Conservation (phyloP, 2,888 invertebrate species). For the Tenthredo amoena region DNA sequence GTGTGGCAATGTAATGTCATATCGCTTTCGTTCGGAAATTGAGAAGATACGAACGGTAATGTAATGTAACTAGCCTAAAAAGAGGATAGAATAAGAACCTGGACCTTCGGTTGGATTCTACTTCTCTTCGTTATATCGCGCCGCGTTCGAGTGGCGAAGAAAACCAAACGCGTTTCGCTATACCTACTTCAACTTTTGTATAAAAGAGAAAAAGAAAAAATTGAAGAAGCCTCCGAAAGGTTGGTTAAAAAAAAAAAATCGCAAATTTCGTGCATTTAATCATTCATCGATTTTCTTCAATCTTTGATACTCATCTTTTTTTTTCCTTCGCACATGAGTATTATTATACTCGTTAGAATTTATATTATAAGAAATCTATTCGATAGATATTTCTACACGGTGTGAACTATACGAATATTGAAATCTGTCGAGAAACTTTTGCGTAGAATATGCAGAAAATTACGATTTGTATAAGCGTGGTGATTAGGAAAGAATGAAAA, state of each 20-base stretch:
- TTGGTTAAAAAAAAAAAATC: neutral
- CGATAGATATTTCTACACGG: too few relatives aligned
- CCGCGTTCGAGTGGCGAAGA: neutral
- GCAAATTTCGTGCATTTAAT: neutral
- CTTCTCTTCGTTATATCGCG: too few relatives aligned
- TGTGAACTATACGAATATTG: neutral
- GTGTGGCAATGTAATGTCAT: neutral
- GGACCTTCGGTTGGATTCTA: neutral
- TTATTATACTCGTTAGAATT: too few relatives aligned
- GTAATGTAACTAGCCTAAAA: neutral
- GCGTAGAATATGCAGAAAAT: too few relatives aligned
- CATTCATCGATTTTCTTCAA: neutral
- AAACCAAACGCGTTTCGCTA: neutral
- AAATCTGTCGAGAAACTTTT: neutral
- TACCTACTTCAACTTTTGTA: neutral
- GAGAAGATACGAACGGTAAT: neutral
- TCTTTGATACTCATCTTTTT: too few relatives aligned
- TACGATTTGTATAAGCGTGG: too few relatives aligned
- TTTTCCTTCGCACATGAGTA: too few relatives aligned
- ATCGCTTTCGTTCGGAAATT: neutral
- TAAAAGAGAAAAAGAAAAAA: neutral
- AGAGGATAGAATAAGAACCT: neutral
- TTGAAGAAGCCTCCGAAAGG: neutral
- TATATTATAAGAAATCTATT: too few relatives aligned
- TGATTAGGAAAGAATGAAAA: too few relatives aligned